phyloP scores from a whole-genome alignment of 92 coral and sea anemone genomes.

The Desmophyllum pertusum region DNA sequence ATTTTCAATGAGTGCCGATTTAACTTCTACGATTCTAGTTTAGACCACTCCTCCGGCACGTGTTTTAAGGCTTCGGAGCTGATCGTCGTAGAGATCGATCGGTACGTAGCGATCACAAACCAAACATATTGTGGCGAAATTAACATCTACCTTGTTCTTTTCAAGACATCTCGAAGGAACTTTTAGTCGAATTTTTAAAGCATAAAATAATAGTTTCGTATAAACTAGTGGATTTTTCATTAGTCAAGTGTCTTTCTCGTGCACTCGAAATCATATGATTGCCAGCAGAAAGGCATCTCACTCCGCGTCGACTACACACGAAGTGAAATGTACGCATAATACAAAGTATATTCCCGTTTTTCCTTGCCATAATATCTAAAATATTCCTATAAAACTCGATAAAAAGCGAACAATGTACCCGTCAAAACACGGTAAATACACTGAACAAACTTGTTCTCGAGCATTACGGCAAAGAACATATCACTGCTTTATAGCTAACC shows the following conservation, averaged over 20 bases:
- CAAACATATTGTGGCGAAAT: background rate
- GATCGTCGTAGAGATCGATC: conserved; percentile 18
- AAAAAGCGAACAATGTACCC: conserved; percentile 33
- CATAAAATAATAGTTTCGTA: background rate
- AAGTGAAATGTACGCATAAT: background rate
- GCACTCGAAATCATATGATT: background rate
- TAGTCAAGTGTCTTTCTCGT: background rate
- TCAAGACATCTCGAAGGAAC: background rate
- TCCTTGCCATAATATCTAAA: background rate
- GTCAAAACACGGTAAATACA: conserved; percentile 38
- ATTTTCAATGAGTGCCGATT: conserved; percentile 13
- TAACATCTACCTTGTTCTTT: background rate
- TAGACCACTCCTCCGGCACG: conserved; percentile 53
- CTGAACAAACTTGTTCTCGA: conserved; percentile 41
- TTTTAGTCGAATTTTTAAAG: background rate
- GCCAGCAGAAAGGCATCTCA: background rate
- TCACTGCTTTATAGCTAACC: conserved; percentile 3
- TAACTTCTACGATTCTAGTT: conserved; percentile 13
- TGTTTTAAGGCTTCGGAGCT: conserved; percentile 32
- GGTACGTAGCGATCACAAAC: conserved; percentile 4
- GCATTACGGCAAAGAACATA: conserved; percentile 25
- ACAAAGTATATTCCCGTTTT: background rate
- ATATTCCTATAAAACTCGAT: background rate
- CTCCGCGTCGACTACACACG: no score
- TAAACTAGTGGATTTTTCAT: background rate